Evolutionary conservation across 2,888 invertebrate species (phyloP).

Genomic region (Eupithecia insigniata): DNA sequence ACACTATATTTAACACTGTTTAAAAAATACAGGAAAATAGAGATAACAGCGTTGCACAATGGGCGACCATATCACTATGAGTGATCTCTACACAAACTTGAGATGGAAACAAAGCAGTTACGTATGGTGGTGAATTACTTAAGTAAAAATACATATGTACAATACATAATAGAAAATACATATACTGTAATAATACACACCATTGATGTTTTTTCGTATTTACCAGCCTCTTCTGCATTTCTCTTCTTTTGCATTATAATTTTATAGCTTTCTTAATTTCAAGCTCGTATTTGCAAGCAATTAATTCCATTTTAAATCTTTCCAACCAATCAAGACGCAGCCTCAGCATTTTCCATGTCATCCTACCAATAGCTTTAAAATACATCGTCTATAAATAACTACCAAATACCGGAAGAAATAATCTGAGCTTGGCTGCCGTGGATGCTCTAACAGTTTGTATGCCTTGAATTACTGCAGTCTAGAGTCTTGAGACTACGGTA

Average conservation of each 20-base stretch:
- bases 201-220: too few relatives aligned
- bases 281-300: too few relatives aligned
- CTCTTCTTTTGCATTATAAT: not conserved
- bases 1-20: too few relatives aligned
- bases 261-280: not conserved
- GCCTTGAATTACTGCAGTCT: not conserved
- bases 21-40: too few relatives aligned
- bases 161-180: too few relatives aligned
- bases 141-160: too few relatives aligned
- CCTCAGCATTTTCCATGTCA: not conserved
- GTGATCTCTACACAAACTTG: too few relatives aligned
- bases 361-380: slow-evolving; percentile 8
- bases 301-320: not conserved
- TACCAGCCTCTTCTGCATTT: not conserved
- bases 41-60: too few relatives aligned
- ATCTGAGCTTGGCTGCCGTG: slow-evolving; percentile 19
- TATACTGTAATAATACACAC: too few relatives aligned
- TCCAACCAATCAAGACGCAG: not conserved
- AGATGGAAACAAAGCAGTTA: too few relatives aligned
- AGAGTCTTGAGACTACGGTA: not conserved
- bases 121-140: too few relatives aligned
- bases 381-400: slow-evolving; percentile 10
- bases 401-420: slow-evolving; percentile 23
- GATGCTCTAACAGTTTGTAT: slow-evolving; percentile 14
- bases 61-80: too few relatives aligned